phyloP scores from a whole-genome alignment of 2,797 vertebrate genomes.

The Intellagama lesueurii region DNA sequence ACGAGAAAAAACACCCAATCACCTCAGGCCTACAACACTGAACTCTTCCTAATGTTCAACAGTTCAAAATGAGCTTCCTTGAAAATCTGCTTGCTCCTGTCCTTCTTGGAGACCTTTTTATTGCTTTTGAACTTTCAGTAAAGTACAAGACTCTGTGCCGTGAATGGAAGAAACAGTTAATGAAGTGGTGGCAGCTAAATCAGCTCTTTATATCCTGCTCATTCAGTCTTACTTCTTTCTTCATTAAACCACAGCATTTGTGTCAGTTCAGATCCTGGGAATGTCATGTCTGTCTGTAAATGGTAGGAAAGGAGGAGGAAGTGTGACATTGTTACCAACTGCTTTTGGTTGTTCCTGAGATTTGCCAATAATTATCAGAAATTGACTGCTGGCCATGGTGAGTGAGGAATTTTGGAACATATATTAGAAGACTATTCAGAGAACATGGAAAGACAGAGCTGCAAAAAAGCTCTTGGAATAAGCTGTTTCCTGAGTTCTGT shows the following conservation, averaged over 20 bases:
- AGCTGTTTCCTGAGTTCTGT: not conserved
- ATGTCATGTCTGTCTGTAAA: not conserved
- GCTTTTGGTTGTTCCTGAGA: not conserved
- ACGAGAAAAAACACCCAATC: constrained; percentile 22
- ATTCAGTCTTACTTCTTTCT: constrained; percentile 1
- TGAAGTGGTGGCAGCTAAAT: constrained; percentile 1
- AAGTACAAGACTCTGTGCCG: not conserved
- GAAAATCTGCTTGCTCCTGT: constrained; percentile 21
- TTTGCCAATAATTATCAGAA: not conserved
- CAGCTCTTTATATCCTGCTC: not conserved
- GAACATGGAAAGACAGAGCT: not conserved
- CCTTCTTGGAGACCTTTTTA: constrained; percentile 12
- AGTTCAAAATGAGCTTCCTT: constrained; percentile 41
- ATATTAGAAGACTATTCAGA: not conserved
- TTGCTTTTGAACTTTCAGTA: not conserved
- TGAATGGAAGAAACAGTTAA: constrained; percentile 21
- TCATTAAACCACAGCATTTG: constrained; percentile 9
- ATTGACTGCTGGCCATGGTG: not conserved
- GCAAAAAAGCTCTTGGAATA: not conserved
- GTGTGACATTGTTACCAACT: not conserved
- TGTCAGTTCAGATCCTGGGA: not conserved
- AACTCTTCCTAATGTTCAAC: constrained; percentile 26
- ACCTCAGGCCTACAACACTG: constrained; percentile 28
- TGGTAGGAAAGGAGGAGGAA: not conserved
- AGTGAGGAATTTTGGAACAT: too few species aligned